Evolutionary conservation across 2,797 vertebrate species (phyloP).

Genomic region (Pelobates cultripes): DNA sequence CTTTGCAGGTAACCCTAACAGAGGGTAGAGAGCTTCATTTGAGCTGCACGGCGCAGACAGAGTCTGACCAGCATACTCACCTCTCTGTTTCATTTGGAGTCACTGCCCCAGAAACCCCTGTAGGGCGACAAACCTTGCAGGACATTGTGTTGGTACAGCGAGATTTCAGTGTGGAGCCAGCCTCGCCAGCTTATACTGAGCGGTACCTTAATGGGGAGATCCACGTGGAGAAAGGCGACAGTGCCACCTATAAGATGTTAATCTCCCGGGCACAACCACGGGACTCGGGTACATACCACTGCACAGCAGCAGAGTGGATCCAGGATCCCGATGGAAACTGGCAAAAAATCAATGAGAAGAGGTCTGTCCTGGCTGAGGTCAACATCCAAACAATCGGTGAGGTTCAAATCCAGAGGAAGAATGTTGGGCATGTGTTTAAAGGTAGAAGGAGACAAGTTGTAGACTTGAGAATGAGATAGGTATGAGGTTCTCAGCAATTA

Average conservation of each 20-base stretch:
- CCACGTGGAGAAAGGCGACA: slow-evolving; percentile 76
- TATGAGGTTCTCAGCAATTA: no score
- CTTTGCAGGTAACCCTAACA: slow-evolving; percentile 70
- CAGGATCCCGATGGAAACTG: slow-evolving; percentile 81
- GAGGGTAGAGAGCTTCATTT: slow-evolving; percentile 82
- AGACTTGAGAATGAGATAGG: no score
- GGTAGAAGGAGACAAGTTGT: no score
- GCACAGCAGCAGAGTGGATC: slow-evolving; percentile 85
- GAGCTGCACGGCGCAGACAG: slow-evolving; percentile 74
- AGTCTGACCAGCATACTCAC: slow-evolving; percentile 84
- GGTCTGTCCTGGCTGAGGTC: slow-evolving; percentile 81
- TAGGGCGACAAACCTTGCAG: slow-evolving; percentile 68
- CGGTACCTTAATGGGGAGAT: slow-evolving; percentile 77
- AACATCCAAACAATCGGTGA: slow-evolving; percentile 80
- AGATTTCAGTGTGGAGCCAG: slow-evolving; percentile 71
- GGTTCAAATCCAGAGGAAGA: slow-evolving; percentile 34
- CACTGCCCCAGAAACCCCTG: slow-evolving; percentile 43
- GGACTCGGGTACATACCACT: slow-evolving; percentile 83
- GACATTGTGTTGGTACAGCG: slow-evolving; percentile 81
- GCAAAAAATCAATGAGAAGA: slow-evolving; percentile 84
- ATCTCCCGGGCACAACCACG: slow-evolving; percentile 71
- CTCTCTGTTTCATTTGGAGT: slow-evolving; percentile 82
- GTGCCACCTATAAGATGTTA: slow-evolving; percentile 77
- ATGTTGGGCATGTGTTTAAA: no score
- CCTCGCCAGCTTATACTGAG: slow-evolving; percentile 66